A percentile compares a stretch with the other conserved stretches of the same genome.
Evolutionary conservation across 1,140 invertebrate species (phyloP).

Genomic region (Laodelphax striatellus): DNA sequence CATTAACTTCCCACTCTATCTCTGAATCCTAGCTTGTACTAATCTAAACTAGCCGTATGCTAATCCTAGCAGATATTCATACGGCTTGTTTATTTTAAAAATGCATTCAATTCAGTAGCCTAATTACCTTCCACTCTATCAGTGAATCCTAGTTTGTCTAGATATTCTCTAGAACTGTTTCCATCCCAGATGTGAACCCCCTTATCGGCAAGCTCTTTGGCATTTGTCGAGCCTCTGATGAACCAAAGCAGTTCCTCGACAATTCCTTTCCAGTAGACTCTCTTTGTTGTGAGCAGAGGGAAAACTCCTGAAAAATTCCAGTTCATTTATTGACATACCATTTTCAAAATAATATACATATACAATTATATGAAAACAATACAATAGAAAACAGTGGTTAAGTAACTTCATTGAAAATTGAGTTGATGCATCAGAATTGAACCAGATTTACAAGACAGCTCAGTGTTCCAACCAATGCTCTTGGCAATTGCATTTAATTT

Average conservation of each 20-base stretch:
- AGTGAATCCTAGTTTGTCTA: constrained; percentile 78
- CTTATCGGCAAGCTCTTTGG: constrained; percentile 73
- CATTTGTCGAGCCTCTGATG: constrained; percentile 85
- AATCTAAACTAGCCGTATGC: no score
- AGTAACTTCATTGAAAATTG: no score
- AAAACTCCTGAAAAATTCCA: constrained; percentile 43
- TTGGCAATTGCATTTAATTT: no score
- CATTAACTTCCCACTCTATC: constrained; percentile 84
- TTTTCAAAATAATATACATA: no score
- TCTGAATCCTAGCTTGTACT: constrained; percentile 73
- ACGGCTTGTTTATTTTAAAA: no score
- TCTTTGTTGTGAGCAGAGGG: constrained; percentile 92
- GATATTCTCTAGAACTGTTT: constrained; percentile 82
- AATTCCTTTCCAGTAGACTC: constrained; percentile 87
- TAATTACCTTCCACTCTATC: constrained; percentile 81
- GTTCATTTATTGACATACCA: constrained; percentile 6
- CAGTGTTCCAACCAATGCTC: no score
- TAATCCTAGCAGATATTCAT: no score
- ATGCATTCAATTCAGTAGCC: no score
- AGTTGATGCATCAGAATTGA: no score
- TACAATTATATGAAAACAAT: no score
- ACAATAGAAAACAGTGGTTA: no score
- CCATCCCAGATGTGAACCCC: constrained; percentile 96
- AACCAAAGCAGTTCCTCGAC: constrained; percentile 96
- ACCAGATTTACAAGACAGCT: no score